Percentiles rank a stretch among this genome's conserved stretches.
Conservation (phyloP, 2,888 invertebrate genomes). For the Cryptophagus acutangulus region DNA sequence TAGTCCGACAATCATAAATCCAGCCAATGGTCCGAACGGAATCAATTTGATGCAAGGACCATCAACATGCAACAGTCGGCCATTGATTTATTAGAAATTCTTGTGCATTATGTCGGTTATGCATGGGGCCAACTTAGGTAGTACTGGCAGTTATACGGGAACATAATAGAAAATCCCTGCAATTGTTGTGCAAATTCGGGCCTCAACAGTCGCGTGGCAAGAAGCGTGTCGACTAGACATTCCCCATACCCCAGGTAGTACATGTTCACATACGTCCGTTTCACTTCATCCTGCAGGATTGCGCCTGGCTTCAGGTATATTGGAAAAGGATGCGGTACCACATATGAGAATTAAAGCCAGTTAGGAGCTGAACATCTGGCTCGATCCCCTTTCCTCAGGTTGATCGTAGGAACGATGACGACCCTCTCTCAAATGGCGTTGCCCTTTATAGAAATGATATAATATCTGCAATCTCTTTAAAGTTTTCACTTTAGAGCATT, state of each 20-base stretch:
- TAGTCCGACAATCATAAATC: too few species aligned
- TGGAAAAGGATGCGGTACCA: constrained; percentile 26
- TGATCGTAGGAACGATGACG: constrained; percentile 19
- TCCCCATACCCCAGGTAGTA: constrained; percentile 42
- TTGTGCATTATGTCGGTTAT: constrained; percentile 4
- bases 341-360: constrained; percentile 29
- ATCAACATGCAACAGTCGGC: constrained; percentile 14
- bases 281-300: constrained; percentile 38
- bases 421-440: constrained; percentile 16
- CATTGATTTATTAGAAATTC: constrained; percentile 21
- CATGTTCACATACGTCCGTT: too few species aligned
- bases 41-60: constrained; percentile 23
- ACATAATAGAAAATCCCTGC: constrained; percentile 44
- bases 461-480: too few species aligned
- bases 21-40: constrained; percentile 2
- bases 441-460: too few species aligned
- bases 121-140: constrained; percentile 12
- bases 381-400: constrained; percentile 26
- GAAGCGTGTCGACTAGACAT: constrained; percentile 47
- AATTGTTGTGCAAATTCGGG: constrained; percentile 47
- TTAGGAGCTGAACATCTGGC: constrained; percentile 41
- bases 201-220: constrained; percentile 45
- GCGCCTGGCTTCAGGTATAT: constrained; percentile 3
- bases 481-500: too few species aligned
- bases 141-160: constrained; percentile 43